Evolutionary conservation across 1,140 invertebrate species (phyloP), one percentile per base, ranked within the genome.

Genomic region (Pachyrhynchus sulphureomaculatus): DNA sequence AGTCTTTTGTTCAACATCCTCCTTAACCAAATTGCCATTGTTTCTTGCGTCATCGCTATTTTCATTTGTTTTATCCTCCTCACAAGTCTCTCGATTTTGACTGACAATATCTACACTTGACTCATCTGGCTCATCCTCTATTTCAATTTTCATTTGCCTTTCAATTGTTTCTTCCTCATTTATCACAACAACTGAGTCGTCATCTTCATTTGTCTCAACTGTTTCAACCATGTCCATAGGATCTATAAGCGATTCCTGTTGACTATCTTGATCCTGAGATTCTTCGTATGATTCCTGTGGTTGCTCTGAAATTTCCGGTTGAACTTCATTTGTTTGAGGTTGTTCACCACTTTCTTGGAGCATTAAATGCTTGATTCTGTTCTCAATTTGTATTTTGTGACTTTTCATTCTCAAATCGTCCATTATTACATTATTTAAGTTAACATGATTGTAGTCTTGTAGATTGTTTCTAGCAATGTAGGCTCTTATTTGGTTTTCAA

Each of bases 391-490:
- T 26, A 33, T 59, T 23, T 39, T 44, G 34, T 58, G 20, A 24
- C 59, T 60, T 36, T 64, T 64, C 13, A 60, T 42, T 42, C 29
- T 47, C 12, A 66, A 5, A 32, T 63, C 44, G n/a, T 67, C 65
- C 44, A 51, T 54, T 9, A 67, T 21, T 4, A 67, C 56, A 41
- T 49, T 61, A 24, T 53, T 59, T 12, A 67, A 29, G 34, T 64
- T 67, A 8, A 67, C 61, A n/a, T 53, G 58, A 20, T 61, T 60
- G 13, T 67, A 52, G 1, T 64, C 65, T 29, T 48, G 26, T 10
- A 67, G 36, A 45, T 67, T 67, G 23, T 67, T 54, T 42, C 53
- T 64, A 15, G 47, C 42, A 8, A 67, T 44, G 17, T 64, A 67
- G 4, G 44, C 29, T 20, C 54, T 58, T 17, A 67, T 64, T 12